phyloP scores from a whole-genome alignment of 1,140 invertebrate species.

The Drosophila lini region DNA sequence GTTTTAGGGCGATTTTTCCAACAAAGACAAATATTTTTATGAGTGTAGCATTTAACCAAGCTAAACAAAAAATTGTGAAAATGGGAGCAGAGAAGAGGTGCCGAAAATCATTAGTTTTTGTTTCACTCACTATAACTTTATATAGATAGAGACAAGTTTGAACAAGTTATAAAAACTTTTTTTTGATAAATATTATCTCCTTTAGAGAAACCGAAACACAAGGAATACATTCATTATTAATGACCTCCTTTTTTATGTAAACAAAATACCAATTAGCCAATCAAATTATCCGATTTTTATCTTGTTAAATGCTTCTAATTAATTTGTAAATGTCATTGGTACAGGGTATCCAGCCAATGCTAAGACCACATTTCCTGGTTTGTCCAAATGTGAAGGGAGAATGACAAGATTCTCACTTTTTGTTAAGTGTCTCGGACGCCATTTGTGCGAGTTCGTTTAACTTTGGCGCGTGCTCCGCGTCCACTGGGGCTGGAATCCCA shows the following conservation, averaged over 20 bases:
- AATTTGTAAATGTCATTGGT: neutral
- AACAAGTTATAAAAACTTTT: neutral
- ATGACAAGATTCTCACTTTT: constrained; percentile 49
- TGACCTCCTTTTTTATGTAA: neutral
- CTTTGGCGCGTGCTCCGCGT: constrained; percentile 42
- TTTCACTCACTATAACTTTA: neutral
- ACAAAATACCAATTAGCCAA: neutral
- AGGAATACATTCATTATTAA: neutral
- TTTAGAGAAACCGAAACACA: too few relatives aligned
- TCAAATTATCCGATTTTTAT: neutral
- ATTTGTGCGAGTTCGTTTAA: constrained; percentile 56
- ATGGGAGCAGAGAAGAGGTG: constrained; percentile 1
- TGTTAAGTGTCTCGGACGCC: constrained; percentile 9
- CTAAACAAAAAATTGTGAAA: neutral
- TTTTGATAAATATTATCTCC: neutral
- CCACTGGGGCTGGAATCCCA: constrained; percentile 6
- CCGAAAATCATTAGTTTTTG: constrained; percentile 1
- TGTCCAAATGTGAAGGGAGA: constrained; percentile 45
- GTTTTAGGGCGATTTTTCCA: too few relatives aligned
- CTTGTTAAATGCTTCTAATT: neutral
- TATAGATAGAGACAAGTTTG: too few relatives aligned
- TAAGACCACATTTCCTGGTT: constrained; percentile 1
- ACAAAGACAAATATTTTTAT: too few relatives aligned
- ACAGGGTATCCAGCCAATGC: constrained; percentile 27
- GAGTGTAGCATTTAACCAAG: constrained; percentile 8